Evolutionary conservation across 2,113 vertebrate species (phyloP), one percentile per base, ranked within the genome.

Genomic region (Nansenia antarctica): DNA sequence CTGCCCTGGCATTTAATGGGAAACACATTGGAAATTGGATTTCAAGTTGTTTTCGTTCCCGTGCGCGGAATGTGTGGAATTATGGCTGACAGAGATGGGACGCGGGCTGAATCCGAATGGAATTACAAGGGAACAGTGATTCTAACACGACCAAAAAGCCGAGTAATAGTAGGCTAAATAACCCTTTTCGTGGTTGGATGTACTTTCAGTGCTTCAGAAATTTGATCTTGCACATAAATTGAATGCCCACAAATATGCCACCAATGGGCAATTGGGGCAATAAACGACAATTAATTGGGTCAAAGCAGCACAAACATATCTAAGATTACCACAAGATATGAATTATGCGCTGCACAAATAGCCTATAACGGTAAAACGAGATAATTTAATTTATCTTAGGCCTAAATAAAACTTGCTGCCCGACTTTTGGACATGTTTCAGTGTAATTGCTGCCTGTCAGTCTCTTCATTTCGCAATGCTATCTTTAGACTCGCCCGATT

Each of bases 11-110:
- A 65, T 70, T 72, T 95, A 95, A 96, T 93, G 92, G 91, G 90
- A 93, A 94, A 94, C 94, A 95, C 90, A 92, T 94, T 94, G 91
- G 91, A 89, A 78, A 88, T 34, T 75, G 82, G 82, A 85, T 81
- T 82, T 85, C 88, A 70, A 89, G 85, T 78, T 89, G 81, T 85
- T 88, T 81, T 85, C 89, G 82, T 89, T 89, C 86, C 87, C 89
- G 73, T 77, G 67, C 77, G 75, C 77, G 89, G 92, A 92, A 91
- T 91, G 84, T 49, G 59, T 64, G 69, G 74, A 76, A 79, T 83
- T 69, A 85, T 69, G 53, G 9, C 63, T 58, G 55, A 8, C 18
- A 37, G 62, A 61, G 22, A 57, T 42, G 34, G 9, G 39, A 72
- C 15, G 20, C 55, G 49, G 29, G 24, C 7, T 65, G 37, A 26